phyloP scores from a whole-genome alignment of 2,888 invertebrate genomes.

The Sericinus montela region DNA sequence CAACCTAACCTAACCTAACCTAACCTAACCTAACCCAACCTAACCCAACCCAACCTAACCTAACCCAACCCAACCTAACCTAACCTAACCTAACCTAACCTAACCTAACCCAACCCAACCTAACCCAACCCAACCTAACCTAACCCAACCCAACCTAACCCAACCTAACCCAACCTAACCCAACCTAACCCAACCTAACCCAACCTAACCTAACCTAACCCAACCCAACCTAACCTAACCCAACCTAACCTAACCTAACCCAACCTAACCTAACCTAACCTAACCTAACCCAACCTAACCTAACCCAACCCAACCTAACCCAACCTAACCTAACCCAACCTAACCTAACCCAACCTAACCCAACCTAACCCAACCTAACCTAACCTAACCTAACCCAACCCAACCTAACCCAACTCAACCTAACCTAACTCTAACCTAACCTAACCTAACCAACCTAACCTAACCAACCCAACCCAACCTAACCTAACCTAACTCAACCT shows the following conservation, averaged over 20 bases:
- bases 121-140: conserved; percentile 24
- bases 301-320: conserved; percentile 23
- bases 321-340: conserved; percentile 20
- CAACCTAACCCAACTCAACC: no score
- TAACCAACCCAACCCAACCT: conserved; percentile 20
- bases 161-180: background rate
- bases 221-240: background rate
- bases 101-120: conserved; percentile 25
- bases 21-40: conserved; percentile 1
- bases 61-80: conserved; percentile 21
- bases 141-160: background rate
- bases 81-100: conserved; percentile 23
- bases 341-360: conserved; percentile 18
- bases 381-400: conserved; percentile 24
- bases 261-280: background rate
- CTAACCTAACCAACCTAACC: conserved; percentile 21
- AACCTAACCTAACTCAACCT: conserved; percentile 19
- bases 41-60: background rate
- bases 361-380: conserved; percentile 13
- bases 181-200: conserved; percentile 18
- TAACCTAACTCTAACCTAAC: conserved; percentile 10
- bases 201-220: background rate
- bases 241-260: background rate
- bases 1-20: conserved; percentile 17
- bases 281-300: conserved; percentile 22